A percentile compares a stretch with the other conserved stretches of the same genome.
Conservation (phyloP, 2,113 vertebrate species). For the Eulemur macaco region DNA sequence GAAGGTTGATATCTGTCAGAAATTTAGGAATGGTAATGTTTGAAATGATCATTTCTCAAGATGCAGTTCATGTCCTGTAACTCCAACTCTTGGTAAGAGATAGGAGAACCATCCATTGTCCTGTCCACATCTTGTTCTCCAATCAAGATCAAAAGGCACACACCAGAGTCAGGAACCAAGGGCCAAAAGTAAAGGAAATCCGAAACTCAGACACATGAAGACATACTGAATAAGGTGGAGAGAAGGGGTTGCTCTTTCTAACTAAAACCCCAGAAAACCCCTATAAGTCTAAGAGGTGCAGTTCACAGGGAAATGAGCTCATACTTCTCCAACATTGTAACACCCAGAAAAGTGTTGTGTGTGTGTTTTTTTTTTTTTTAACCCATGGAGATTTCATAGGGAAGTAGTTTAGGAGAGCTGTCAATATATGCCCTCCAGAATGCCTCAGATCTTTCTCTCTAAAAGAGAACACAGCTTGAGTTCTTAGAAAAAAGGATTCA, state of each 20-base stretch:
- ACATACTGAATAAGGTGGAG: neutral
- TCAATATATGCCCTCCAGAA: neutral
- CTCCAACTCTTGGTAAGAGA: neutral
- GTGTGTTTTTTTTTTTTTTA: neutral
- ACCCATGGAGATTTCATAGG: neutral
- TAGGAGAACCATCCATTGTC: neutral
- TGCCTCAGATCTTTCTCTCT: neutral
- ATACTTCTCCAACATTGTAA: neutral
- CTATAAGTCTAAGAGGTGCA: neutral
- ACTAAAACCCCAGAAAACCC: neutral
- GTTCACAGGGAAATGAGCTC: neutral
- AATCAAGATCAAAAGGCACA: neutral
- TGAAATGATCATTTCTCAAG: constrained; percentile 32
- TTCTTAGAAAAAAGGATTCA: neutral
- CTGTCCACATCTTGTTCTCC: neutral
- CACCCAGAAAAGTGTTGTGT: neutral
- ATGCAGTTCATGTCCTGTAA: neutral
- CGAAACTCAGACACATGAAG: neutral
- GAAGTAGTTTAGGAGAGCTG: neutral
- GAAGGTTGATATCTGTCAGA: neutral
- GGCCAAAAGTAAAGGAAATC: neutral
- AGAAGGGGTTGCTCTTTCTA: neutral
- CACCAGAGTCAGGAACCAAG: neutral
- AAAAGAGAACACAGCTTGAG: neutral
- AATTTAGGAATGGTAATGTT: neutral